Conservation (phyloP, 2,113 vertebrate species). For the Zosterops pallidus region DNA sequence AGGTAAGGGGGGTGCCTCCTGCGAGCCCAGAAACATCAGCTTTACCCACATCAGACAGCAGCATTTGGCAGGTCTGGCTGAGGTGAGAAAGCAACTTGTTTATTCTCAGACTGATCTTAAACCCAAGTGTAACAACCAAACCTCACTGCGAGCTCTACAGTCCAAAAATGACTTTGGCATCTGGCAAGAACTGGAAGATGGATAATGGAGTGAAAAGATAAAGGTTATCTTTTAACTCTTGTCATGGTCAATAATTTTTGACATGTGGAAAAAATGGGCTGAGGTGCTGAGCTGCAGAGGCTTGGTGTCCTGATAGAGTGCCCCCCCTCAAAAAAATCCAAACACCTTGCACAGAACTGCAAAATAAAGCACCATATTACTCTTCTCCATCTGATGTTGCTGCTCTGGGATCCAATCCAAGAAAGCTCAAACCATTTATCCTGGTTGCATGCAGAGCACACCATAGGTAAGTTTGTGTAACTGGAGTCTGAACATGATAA, state of each 20-base stretch:
- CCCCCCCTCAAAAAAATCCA: not conserved
- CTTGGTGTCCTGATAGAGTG: not conserved
- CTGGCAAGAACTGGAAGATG: not conserved
- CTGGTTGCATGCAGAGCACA: not conserved
- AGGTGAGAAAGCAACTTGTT: not conserved
- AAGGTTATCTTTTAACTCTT: not conserved
- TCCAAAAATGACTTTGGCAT: not conserved
- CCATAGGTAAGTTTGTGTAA: not conserved
- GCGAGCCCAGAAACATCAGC: not conserved
- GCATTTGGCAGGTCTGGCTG: not conserved
- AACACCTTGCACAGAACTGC: not conserved
- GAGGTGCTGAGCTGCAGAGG: not conserved
- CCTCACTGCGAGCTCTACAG: not conserved
- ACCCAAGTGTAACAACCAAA: not conserved
- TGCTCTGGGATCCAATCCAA: constrained; percentile 1
- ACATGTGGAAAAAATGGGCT: not conserved
- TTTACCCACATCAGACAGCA: not conserved
- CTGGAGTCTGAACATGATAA: not conserved
- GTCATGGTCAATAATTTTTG: not conserved
- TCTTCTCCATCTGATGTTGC: not conserved
- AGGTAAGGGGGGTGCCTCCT: not conserved
- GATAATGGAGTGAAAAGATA: not conserved
- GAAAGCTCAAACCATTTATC: not conserved
- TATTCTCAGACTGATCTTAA: not conserved
- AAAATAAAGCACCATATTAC: not conserved